Percentiles rank a stretch among this genome's conserved stretches.
These are phyloP conservation scores for Trichonephila clavipes DNA, from an alignment of 1,140 invertebrate species.

Conservation along the genomic window DNA sequence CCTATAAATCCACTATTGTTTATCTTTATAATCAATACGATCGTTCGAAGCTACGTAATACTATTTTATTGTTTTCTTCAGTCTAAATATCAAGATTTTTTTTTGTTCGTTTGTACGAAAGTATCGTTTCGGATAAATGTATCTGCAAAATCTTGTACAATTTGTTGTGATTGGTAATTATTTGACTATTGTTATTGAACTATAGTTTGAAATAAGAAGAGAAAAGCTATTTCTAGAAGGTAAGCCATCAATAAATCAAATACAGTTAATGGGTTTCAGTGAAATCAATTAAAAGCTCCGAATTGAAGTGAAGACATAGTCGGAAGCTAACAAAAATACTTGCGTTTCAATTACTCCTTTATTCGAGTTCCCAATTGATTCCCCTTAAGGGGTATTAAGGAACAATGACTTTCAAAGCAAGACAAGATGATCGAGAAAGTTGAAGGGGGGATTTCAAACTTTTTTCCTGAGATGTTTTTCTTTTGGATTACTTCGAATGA, in stretches of 20 bases:
- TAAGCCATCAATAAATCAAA: conserved; percentile 28
- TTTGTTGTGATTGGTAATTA: neutral
- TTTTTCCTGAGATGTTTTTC: conserved; percentile 22
- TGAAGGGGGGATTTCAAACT: neutral
- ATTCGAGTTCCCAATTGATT: conserved; percentile 42
- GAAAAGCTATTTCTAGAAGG: neutral
- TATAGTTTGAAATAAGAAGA: neutral
- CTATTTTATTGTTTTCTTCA: too few relatives aligned
- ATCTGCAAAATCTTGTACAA: neutral
- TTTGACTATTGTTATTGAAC: conserved; percentile 16
- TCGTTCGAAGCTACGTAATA: too few relatives aligned
- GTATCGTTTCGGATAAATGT: neutral
- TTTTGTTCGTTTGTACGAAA: neutral
- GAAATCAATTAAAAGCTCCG: conserved; percentile 8
- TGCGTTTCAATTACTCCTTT: conserved; percentile 37
- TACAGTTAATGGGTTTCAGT: conserved; percentile 29
- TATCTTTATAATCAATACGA: too few relatives aligned
- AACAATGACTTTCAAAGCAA: conserved; percentile 26
- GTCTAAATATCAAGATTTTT: too few relatives aligned
- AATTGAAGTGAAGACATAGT: conserved; percentile 31
- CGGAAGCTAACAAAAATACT: conserved; percentile 42
- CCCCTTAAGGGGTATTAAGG: conserved; percentile 20
- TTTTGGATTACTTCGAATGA: conserved; percentile 18
- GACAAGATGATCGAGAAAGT: neutral
- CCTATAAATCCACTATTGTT: too few relatives aligned